Base-by-base conservation (phyloP, 1,140 invertebrate species). In the Parasteatoda tepidariorum region DNA sequence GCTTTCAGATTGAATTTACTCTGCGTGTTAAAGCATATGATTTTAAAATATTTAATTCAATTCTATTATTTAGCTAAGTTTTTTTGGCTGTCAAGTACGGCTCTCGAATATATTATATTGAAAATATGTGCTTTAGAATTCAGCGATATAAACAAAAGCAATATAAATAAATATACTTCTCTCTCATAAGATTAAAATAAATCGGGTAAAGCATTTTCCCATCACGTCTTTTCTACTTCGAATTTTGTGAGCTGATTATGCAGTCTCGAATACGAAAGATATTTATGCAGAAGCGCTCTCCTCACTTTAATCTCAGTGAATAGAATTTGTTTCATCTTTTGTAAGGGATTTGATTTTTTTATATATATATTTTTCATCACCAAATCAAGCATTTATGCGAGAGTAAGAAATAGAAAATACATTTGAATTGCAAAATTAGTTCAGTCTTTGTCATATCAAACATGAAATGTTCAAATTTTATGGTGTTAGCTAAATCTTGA, bases 151-250 rank as follows among this genome's bases (percentile, higher is more conserved):
- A 67, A 67, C 2, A 34, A 41, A 67, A 67, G 64, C 34, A 67
- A 67, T 67, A 26, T 31, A 67, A 38, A 24, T 22, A 7, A 33
- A 34, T n/a, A n/a, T n/a, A n/a, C 24, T 67, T 67, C 64, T 34
- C 38, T 48, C 18, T 18, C 33, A 66, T 66, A 11, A 67, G 64
- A 67, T 67, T 67, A 67, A 67, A 67, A 67, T 67, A 67, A 67
- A 67, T n/a, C 64, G 64, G 64, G 33, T 38, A 13, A 22, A 48
- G 34, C 26, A 67, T 67, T 67, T 67, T 67, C 64, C n/a, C 22
- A 34, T 67, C 64, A 67, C 64, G 34, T 67, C 26, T n/a, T 4
- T 18, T 38, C 34, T 22, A 22, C 64, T 38, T 67, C 24, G 64
- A 67, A 67, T 33, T n/a, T 34, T 33, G 33, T 67, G 38, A 34